A percentile compares a stretch with the other conserved stretches of the same genome.
Conservation (phyloP, 2,888 invertebrate genomes). For the Gymnosoma rotundatum region DNA sequence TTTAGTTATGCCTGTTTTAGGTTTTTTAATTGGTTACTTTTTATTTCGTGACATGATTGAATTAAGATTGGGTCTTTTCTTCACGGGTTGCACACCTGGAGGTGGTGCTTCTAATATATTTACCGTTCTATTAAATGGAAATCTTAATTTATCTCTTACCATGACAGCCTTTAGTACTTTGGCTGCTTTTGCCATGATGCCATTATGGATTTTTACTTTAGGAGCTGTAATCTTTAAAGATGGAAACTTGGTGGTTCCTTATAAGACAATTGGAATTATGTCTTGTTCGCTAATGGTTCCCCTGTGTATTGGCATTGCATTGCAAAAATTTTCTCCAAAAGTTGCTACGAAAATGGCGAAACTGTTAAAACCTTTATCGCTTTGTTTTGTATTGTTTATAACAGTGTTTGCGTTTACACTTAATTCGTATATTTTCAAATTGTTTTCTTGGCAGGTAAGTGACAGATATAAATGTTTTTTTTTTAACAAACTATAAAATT, state of each 20-base stretch:
- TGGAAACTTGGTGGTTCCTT: slow-evolving; percentile 89
- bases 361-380: slow-evolving; percentile 91
- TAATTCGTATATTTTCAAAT: slow-evolving; percentile 92
- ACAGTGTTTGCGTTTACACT: slow-evolving; percentile 91
- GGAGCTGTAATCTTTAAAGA: slow-evolving; percentile 88
- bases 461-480: not conserved
- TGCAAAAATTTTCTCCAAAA: slow-evolving; percentile 86
- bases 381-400: slow-evolving; percentile 89
- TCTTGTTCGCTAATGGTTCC: slow-evolving; percentile 90
- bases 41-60: slow-evolving; percentile 86
- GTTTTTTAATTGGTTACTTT: slow-evolving; percentile 86
- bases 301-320: slow-evolving; percentile 85
- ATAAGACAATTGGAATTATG: slow-evolving; percentile 87
- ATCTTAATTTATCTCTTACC: slow-evolving; percentile 93
- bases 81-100: slow-evolving; percentile 92
- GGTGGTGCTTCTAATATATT: slow-evolving; percentile 97
- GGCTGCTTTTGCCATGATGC: slow-evolving; percentile 94
- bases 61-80: slow-evolving; percentile 91
- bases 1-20: slow-evolving; percentile 90
- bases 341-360: slow-evolving; percentile 87
- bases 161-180: slow-evolving; percentile 96
- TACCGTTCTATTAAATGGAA: slow-evolving; percentile 94
- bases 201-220: slow-evolving; percentile 93
- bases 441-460: slow-evolving; percentile 92
- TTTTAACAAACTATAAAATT: not conserved